A percentile compares a stretch with the other conserved stretches of the same genome.
These are phyloP conservation scores for Spilosoma lubricipeda DNA, from an alignment of 2,888 invertebrate genomes.

Conservation along the genomic window DNA sequence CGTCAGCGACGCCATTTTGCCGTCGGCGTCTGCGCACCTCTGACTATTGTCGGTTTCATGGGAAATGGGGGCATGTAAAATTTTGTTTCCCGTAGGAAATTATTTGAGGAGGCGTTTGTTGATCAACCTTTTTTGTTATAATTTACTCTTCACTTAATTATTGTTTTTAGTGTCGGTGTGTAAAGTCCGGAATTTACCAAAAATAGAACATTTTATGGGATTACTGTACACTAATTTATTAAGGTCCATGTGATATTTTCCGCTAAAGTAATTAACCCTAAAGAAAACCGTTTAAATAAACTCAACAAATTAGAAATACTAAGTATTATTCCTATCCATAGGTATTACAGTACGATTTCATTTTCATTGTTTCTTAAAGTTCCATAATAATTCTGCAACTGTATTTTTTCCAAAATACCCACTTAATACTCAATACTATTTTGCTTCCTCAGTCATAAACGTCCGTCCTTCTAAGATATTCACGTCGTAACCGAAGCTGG, in stretches of 20 bases:
- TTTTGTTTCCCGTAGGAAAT: constrained; percentile 78
- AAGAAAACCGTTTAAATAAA: neutral
- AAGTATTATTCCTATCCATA: too few relatives aligned
- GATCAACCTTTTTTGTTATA: constrained; percentile 30
- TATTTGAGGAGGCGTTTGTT: constrained; percentile 52
- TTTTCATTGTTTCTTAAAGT: neutral
- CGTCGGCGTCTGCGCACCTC: constrained; percentile 72
- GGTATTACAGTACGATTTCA: too few relatives aligned
- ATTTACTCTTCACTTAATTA: constrained; percentile 3
- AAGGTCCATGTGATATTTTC: neutral
- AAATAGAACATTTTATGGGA: neutral
- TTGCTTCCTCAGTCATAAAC: neutral
- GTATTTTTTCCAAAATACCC: neutral
- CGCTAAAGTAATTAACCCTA: neutral
- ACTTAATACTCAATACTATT: neutral
- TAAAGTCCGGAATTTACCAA: neutral
- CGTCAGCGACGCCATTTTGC: constrained; percentile 80
- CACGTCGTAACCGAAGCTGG: neutral
- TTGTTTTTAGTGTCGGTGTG: neutral
- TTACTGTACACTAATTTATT: neutral
- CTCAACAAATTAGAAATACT: neutral
- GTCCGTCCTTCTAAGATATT: neutral
- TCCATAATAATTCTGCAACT: neutral
- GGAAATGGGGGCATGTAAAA: constrained; percentile 81
- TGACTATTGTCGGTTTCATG: constrained; percentile 65